Evolutionary conservation across 2,888 invertebrate species (phyloP), one percentile per base, ranked within the genome.

Genomic region (Orthosia cruda): DNA sequence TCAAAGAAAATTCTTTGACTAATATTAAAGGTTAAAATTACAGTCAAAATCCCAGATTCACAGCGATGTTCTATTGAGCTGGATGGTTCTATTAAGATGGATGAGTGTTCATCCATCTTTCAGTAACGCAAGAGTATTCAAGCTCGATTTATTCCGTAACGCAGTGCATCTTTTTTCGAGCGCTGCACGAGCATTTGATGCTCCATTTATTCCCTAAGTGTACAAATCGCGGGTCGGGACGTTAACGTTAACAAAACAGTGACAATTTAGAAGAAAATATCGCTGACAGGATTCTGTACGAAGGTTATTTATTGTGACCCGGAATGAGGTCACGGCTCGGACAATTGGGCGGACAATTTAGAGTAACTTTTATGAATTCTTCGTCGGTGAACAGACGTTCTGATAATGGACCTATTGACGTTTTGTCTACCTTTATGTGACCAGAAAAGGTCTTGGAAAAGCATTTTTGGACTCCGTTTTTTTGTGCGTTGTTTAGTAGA

Each of bases 251-350:
- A 74, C 84, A 79, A 86, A 85, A 79, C 74, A 75, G 74, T 86
- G 82, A 79, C 84, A 80, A 84, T 82, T 82, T 65, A 26, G 73
- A 71, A 73, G 74, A 82, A 86, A 80, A 86, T 86, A 86, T 85
- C 69, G 85, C 71, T 69, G 77, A 85, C 84, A 74, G 64, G 54
- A 58, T 40, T 54, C 26, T 68, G 67, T 55, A 52, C 64, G 57
- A 58, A 66, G 11, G 70, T 74, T 69, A 84, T 85, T 81, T 86
- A 81, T 84, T 79, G 72, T 74, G 63, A 49, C 64, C 61, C 75
- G 61, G 66, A 77, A 86, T 81, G 73, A 84, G 76, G 85, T 79
- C 82, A 75, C 40, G 75, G 32, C 72, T 45, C 74, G 65, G 72
- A 84, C 86, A 77, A 79, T 81, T 84, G 76, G 63, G 20, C 47